Base-by-base conservation (phyloP, 1,140 invertebrate genomes). In the Drosophila punjabiensis region DNA sequence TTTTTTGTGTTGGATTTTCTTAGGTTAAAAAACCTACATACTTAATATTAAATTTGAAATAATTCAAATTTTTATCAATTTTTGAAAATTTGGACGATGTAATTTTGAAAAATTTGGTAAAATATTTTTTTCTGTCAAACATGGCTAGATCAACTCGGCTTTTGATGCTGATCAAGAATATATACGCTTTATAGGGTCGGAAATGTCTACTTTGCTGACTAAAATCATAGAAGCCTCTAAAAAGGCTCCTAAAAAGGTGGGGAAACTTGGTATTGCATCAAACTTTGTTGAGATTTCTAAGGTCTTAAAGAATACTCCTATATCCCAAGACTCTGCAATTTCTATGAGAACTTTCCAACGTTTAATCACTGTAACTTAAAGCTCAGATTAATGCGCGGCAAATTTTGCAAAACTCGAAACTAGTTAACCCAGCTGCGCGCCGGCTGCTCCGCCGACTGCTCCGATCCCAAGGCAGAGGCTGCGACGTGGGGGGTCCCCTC, bases 361-460 rank as follows among this genome's bases (percentile, higher is more conserved):
- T 18, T 37, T 69, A 10, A 39, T 16, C 65, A 71, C 68, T 75
- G 70, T 75, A 58, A 16, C 47, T 52, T 53, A 7, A 52, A 37
- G 56, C 56, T n/a, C 32, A 58, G 56, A 76, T 76, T 76, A 76
- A 76, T 76, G 71, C 52, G 73, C 70, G 60, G 50, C 73, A 48
- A 58, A 75, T 41, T 75, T 76, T 58, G 59, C 71, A 56, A 76
- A 76, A 65, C 73, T 76, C 70, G 71, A 76, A 76, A 76, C 73
- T 76, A 76, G 73, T 76, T 76, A 76, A 65, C 73, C 70, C 52
- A 76, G 73, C 60, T 76, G 60, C 60, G 70, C 20, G 41, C 30
- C 18, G 35, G 9, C 71, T 24, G 28, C 43, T 50, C 16, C 58
- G 39, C 14, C 20, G 53, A n/a, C n/a, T n/a, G n/a, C n/a, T n/a